These are phyloP conservation scores for Cardinalis cardinalis DNA, from an alignment of 2,113 vertebrate genomes.

Conservation along the genomic window DNA sequence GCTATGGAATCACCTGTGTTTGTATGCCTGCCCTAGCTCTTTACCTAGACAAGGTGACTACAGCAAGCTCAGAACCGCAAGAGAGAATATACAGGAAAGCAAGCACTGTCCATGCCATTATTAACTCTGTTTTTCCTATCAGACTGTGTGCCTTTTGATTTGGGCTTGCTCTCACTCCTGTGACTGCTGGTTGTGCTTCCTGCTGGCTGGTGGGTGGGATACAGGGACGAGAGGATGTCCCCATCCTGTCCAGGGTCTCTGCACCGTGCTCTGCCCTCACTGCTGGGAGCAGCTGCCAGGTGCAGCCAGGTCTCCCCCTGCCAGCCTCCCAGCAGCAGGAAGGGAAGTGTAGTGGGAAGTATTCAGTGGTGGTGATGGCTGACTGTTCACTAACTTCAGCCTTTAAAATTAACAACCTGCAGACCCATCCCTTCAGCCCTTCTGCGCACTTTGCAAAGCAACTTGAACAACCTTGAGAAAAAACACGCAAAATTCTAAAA, in stretches of 20 bases:
- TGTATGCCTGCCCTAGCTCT: not conserved
- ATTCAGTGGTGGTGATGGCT: too few relatives aligned
- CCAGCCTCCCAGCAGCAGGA: not conserved
- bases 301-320: not conserved
- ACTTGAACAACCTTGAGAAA: not conserved
- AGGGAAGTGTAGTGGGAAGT: not conserved
- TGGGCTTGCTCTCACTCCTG: rapidly evolving
- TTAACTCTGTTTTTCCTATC: not conserved
- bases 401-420: not conserved
- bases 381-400: not conserved
- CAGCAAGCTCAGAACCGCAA: not conserved
- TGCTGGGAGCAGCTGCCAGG: rapidly evolving
- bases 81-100: not conserved
- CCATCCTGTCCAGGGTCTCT: not conserved
- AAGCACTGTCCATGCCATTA: too few relatives aligned
- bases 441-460: rapidly evolving
- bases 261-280: rapidly evolving
- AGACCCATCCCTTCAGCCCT: not conserved
- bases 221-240: rapidly evolving
- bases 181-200: not conserved
- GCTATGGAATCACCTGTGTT: not conserved
- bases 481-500: rapidly evolving
- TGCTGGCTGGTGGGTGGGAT: not conserved
- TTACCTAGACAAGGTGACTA: not conserved
- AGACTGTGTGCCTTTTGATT: not conserved